These are phyloP conservation scores for Marmota monax DNA, from an alignment of 2,113 vertebrate species.

Conservation along the genomic window DNA sequence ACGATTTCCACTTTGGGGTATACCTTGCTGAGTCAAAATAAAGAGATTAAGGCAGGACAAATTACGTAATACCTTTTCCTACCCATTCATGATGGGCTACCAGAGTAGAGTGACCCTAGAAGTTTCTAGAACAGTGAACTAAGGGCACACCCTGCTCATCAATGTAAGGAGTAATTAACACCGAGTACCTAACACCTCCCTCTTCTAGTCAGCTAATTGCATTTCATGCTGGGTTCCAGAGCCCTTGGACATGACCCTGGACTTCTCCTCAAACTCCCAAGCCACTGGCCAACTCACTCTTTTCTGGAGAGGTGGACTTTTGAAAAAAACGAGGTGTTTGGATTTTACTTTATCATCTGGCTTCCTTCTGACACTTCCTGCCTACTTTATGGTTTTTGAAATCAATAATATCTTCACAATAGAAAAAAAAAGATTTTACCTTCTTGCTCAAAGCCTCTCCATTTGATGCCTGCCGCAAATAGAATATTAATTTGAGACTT, in stretches of 20 bases:
- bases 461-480: background rate
- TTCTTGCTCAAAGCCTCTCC: background rate
- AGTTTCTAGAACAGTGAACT: background rate
- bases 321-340: background rate
- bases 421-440: background rate
- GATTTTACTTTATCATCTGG: background rate
- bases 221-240: background rate
- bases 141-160: background rate
- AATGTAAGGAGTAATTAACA: background rate
- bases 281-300: background rate
- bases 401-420: background rate
- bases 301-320: background rate
- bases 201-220: background rate
- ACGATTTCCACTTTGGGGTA: background rate
- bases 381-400: background rate
- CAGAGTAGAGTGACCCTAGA: background rate
- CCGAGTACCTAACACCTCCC: background rate
- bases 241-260: background rate
- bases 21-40: background rate
- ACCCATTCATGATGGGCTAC: background rate
- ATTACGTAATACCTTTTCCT: background rate
- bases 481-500: background rate
- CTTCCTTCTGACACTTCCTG: background rate
- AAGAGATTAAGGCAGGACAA: constrained; percentile 10
- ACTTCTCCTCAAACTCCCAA: background rate